Percentiles rank a stretch among this genome's conserved stretches.
Evolutionary conservation across 2,888 invertebrate genomes (phyloP).

Genomic region (Sminthurinus aureus): DNA sequence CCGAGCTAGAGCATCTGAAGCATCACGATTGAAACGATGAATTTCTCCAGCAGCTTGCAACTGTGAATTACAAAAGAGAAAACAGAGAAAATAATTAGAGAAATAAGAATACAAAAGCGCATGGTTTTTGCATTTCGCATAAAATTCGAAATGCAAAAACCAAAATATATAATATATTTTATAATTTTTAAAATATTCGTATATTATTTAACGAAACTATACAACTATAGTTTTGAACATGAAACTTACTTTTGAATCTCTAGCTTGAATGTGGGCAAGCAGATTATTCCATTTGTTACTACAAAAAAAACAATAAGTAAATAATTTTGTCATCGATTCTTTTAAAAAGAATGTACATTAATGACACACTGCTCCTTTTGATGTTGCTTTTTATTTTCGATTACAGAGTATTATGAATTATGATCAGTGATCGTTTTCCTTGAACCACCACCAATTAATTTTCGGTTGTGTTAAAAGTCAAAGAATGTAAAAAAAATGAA

Average conservation of each 20-base stretch:
- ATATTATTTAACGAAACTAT: too few species aligned
- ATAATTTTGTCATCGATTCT: too few species aligned
- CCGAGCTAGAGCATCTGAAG: constrained; percentile 85
- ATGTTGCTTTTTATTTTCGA: neutral
- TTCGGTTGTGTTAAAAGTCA: neutral
- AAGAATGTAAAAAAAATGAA: neutral
- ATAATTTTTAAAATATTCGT: too few species aligned
- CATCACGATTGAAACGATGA: constrained; percentile 96
- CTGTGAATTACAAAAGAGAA: constrained; percentile 64
- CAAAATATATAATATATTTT: too few species aligned
- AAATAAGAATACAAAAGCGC: too few species aligned
- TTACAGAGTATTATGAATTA: neutral
- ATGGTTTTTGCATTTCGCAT: too few species aligned
- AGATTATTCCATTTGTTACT: constrained; percentile 78
- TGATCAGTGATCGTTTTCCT: neutral
- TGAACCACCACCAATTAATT: neutral
- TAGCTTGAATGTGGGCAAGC: constrained; percentile 82
- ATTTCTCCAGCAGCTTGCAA: constrained; percentile 95
- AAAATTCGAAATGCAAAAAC: too few species aligned
- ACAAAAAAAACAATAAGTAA: neutral
- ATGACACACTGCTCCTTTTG: neutral
- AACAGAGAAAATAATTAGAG: too few species aligned
- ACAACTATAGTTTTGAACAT: too few species aligned
- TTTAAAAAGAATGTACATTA: neutral
- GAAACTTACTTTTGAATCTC: constrained; percentile 67